Base-by-base conservation (phyloP, 2,797 vertebrate species). In the Chromobotia macracanthus region DNA sequence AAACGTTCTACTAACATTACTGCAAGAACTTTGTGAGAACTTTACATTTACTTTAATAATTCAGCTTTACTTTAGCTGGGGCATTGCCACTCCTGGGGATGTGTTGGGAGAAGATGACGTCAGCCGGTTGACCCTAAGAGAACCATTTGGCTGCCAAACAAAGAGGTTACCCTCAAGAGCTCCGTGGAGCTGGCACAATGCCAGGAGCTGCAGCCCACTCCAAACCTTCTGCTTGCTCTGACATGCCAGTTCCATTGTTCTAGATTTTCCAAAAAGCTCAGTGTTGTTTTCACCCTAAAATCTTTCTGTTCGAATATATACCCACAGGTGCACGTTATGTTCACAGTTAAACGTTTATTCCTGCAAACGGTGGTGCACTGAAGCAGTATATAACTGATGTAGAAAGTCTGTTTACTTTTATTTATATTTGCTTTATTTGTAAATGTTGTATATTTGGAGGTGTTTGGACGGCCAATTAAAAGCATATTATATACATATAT, bases 121-220 rank as follows among this genome's bases (percentile, higher is more conserved):
- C 74, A 83, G 65, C 31, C 48, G 56, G 83, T 81, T 72, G 74
- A 63, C 75, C 63, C 64, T 69, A 48, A 28, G 84, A 72, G 64
- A 76, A 61, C 31, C 21, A 51, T 50, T 74, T n/a, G 44, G 51
- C 66, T 73, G 28, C 64, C 58, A 83, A 58, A 70, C 63, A 66
- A 75, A 51, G 63, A 73, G 67, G 65, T 86, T 84, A 83, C 75
- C 77, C 81, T 83, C 16, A 77, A n/a, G 44, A 81, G 69, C 74
- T 72, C 77, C 53, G 35, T 35, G 38, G 79, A 76, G 64, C 66
- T 72, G 82, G 76, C 80, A 64, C 46, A 1, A 68, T 75, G 73
- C 83, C 81, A 83, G 41, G 46, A 75, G 41, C 53, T 35, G 75
- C 31, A 55, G 38, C 58, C 25, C 72, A 46, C 50, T 68, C 35